Evolutionary conservation across 2,113 vertebrate species (phyloP), one percentile per base, ranked within the genome.

Genomic region (Muntiacus muntjak): DNA sequence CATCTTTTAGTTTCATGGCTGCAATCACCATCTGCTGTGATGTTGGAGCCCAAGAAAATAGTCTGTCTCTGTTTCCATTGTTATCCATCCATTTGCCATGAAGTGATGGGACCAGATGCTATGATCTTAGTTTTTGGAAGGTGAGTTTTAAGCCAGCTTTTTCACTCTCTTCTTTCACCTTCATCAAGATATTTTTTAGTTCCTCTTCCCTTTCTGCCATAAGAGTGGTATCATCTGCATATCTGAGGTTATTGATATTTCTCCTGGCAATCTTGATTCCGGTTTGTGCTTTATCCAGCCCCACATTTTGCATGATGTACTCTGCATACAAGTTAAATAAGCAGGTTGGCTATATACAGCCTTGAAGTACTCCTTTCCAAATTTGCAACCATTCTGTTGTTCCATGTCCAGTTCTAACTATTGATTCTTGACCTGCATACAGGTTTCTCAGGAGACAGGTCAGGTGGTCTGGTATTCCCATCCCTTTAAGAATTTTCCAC

Each of bases 181-280:
- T 71, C 19, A 36, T 71, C n/a, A 71, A 71, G 67, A 71, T n/a
- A 71, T 40, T 12, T 71, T 71, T 71, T 40, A 71, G 67, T 40
- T 12, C 19, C 19, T 36, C 67, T 71, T 71, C 5, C n/a, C 19
- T 40, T 71, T 71, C 9, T 36, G 5, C n/a, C n/a, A 6, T 40
- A 12, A 71, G 19, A 71, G n/a, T 23, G n/a, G 9, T 71, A 71
- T 71, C n/a, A 71, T 40, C n/a, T 71, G n/a, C 67, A 40, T 40
- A 40, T 23, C n/a, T 71, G 64, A 71, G 19, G n/a, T 71, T 71
- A 71, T 12, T 71, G n/a, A 23, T 71, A 23, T 71, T 71, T 71
- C 19, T 71, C n/a, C 67, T 5, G 0, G 67, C 19, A 40, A 11
- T 71, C 67, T 71, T 12, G 10, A 40, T 12, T 40, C 67, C 0